Base-by-base conservation (phyloP, 2,797 vertebrate species). In the Tolypeutes matacus region DNA sequence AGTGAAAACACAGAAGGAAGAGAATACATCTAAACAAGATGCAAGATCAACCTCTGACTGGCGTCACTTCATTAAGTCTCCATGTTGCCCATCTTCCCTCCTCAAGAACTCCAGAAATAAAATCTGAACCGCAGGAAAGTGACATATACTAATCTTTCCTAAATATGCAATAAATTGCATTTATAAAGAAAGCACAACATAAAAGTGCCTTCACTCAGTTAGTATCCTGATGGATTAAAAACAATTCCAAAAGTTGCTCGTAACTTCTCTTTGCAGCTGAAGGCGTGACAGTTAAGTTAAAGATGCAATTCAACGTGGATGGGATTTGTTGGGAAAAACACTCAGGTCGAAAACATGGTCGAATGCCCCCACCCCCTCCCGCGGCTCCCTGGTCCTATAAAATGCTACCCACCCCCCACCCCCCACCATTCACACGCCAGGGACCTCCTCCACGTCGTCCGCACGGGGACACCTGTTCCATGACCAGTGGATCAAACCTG, bases 201-300 rank as follows among this genome's bases (percentile, higher is more conserved):
- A 64, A 9, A 69, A 80, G 80, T 64, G 69, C 91, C 67, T 21
- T 65, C 5, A 72, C 91, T 90, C 85, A 5, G 94, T 95, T 77
- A 96, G 89, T 46, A 64, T 75, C 60, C 92, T 86, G 93, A 93
- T 90, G 96, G 95, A 86, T 92, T 65, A 90, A 95, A 96, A 87
- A 80, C 87, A 86, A 92, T 86, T 86, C 64, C 17, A 29, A 64
- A 92, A 65, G 82, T 85, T 84, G 95, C 80, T 77, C 73, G 90
- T 51, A 53, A 90, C 82, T 75, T 83, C 77, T 36, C 46, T 85
- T 23, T 14, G 34, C n/a, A 17, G 84, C 76, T 14, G n/a, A 46
- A 17, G 85, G 42, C 7, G 1, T 0, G 77, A 77, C 67, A 72
- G 46, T 86, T 77, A 53, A 67, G 87, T 65, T 49, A 62, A 78